Conservation (phyloP, 2,113 vertebrate species). For the Sylvilagus bachmani region DNA sequence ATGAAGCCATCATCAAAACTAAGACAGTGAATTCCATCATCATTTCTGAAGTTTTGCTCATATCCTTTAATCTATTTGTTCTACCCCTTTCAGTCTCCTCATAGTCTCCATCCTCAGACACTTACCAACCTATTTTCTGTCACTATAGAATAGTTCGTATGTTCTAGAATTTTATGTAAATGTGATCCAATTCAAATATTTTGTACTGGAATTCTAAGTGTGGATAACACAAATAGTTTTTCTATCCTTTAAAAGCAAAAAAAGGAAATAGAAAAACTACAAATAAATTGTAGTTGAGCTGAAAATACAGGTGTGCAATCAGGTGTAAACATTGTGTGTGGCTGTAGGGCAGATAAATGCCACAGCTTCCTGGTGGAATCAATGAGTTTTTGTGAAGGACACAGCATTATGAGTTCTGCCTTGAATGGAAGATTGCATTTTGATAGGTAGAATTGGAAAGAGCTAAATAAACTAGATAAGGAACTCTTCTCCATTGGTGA, state of each 20-base stretch:
- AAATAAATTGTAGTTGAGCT: neutral
- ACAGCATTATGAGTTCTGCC: neutral
- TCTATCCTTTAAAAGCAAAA: neutral
- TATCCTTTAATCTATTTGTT: neutral
- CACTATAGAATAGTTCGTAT: neutral
- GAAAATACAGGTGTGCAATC: neutral
- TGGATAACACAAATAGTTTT: neutral
- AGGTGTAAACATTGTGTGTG: neutral
- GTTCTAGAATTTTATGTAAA: neutral
- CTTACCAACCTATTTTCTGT: neutral
- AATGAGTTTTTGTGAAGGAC: neutral
- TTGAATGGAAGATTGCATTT: neutral
- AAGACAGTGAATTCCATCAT: neutral
- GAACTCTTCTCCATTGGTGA: neutral
- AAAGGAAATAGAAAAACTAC: neutral
- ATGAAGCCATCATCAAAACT: constrained; percentile 12
- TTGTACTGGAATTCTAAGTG: neutral
- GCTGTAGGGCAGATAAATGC: neutral
- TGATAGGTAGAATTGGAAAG: neutral
- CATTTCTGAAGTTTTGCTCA: neutral
- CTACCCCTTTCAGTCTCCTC: neutral
- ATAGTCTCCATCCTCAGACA: neutral
- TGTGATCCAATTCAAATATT: neutral
- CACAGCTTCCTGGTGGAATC: neutral
- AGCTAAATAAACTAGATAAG: neutral